A percentile compares a stretch with the other conserved stretches of the same genome.
These are phyloP conservation scores for Odontothrips loti DNA, from an alignment of 2,888 invertebrate genomes.

Conservation along the genomic window DNA sequence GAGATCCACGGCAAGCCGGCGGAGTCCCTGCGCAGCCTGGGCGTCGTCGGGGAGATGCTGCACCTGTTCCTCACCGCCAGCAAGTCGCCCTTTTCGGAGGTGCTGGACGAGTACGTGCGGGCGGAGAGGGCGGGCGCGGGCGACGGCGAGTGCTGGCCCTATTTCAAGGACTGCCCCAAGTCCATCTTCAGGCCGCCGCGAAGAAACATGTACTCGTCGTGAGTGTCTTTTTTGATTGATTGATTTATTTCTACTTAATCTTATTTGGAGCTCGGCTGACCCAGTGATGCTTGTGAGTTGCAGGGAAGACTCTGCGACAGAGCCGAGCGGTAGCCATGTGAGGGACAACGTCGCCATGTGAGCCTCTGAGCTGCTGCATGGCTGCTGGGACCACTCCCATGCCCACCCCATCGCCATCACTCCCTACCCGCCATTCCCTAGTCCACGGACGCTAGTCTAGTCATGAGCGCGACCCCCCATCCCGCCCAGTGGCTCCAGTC, in stretches of 20 bases:
- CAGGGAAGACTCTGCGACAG: neutral
- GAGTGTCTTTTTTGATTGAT: conserved; percentile 41
- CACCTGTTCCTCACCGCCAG: conserved; percentile 79
- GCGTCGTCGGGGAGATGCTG: conserved; percentile 75
- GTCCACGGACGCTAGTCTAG: conserved; percentile 19
- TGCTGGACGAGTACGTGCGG: conserved; percentile 70
- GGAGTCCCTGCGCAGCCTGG: conserved; percentile 68
- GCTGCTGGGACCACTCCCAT: neutral
- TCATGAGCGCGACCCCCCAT: neutral
- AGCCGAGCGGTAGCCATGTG: neutral
- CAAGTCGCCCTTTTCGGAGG: conserved; percentile 71
- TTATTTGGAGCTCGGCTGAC: too few relatives aligned
- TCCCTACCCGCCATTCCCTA: neutral
- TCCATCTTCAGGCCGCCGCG: conserved; percentile 64
- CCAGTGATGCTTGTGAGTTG: neutral
- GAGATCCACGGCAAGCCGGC: conserved; percentile 80
- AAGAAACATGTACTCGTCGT: conserved; percentile 48
- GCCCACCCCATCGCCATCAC: neutral
- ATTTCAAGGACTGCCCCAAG: conserved; percentile 75
- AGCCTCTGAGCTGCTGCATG: neutral
- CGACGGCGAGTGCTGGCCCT: conserved; percentile 77
- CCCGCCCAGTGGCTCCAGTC: neutral
- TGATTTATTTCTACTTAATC: neutral
- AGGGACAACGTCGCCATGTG: neutral
- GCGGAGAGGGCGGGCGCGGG: conserved; percentile 73